Percentiles rank a stretch among this genome's conserved stretches.
These are phyloP conservation scores for Podabrus alpinus DNA, from an alignment of 2,888 invertebrate species.

Conservation along the genomic window DNA sequence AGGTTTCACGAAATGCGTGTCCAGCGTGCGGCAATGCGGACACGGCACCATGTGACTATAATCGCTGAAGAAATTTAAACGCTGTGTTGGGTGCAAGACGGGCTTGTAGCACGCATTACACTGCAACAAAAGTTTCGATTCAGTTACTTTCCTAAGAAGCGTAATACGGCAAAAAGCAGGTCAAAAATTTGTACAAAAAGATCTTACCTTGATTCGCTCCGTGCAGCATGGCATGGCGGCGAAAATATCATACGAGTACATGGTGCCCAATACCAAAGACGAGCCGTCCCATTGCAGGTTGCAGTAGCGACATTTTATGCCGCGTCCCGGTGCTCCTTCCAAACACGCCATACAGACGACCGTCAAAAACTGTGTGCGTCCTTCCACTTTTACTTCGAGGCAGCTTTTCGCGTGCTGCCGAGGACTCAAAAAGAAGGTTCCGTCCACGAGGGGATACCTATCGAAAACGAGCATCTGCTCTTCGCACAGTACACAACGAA, in stretches of 20 bases:
- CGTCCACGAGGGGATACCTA: conserved; percentile 95
- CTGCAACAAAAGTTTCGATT: conserved; percentile 58
- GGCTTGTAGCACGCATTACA: conserved; percentile 93
- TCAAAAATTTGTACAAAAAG: background rate
- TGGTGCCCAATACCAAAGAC: conserved; percentile 91
- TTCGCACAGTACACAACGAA: conserved; percentile 86
- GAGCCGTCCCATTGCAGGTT: conserved; percentile 90
- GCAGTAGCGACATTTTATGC: conserved; percentile 84
- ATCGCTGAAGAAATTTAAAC: conserved; percentile 91
- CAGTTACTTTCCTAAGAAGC: background rate
- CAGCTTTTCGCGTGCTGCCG: conserved; percentile 86
- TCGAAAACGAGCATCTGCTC: conserved; percentile 92
- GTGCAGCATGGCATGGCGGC: conserved; percentile 96
- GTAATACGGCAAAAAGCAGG: no score
- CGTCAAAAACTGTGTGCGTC: conserved; percentile 85
- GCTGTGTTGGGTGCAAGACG: conserved; percentile 83
- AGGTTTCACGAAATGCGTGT: conserved; percentile 94
- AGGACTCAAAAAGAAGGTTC: conserved; percentile 96
- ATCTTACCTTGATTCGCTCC: conserved; percentile 82
- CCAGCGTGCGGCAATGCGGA: conserved; percentile 86
- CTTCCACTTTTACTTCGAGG: conserved; percentile 90
- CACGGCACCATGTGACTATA: conserved; percentile 91
- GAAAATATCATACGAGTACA: conserved; percentile 98
- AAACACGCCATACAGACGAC: conserved; percentile 95
- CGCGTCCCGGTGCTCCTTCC: conserved; percentile 78